Percentiles rank a stretch among this genome's conserved stretches.
These are phyloP conservation scores for Conus ventricosus DNA, from an alignment of 1,140 invertebrate species.

Conservation along the genomic window DNA sequence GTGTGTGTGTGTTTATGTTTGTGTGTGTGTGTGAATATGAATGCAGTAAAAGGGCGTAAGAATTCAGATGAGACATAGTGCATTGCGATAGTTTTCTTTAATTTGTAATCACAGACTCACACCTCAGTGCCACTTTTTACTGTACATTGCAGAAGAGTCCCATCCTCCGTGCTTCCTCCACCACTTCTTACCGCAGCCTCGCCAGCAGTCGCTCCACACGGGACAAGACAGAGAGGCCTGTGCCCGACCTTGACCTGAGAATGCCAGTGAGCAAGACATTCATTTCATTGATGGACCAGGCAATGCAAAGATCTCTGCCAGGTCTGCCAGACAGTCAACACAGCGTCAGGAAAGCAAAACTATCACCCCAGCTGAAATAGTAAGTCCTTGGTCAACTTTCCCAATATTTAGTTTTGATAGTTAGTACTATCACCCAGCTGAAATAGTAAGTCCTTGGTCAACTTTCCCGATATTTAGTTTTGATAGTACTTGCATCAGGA, in stretches of 20 bases:
- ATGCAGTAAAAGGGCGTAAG: too few species aligned
- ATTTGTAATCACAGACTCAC: too few species aligned
- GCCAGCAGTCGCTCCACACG: conserved; percentile 29
- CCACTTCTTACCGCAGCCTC: conserved; percentile 18
- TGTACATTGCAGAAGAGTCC: background rate
- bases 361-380: background rate
- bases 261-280: conserved; percentile 6
- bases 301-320: background rate
- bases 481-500: too few species aligned
- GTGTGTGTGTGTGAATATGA: too few species aligned
- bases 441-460: background rate
- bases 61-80: too few species aligned
- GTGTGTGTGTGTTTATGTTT: too few species aligned
- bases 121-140: background rate
- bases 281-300: background rate
- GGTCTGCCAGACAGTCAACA: background rate
- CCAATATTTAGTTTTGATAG: too few species aligned
- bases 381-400: background rate
- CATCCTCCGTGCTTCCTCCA: conserved; percentile 27
- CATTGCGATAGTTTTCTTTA: background rate
- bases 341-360: background rate
- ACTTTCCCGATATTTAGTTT: too few species aligned
- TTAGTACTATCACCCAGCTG: background rate
- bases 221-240: background rate
- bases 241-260: conserved; percentile 1